These are phyloP conservation scores for Macropodus opercularis DNA, from an alignment of 2,797 vertebrate species.

Conservation along the genomic window DNA sequence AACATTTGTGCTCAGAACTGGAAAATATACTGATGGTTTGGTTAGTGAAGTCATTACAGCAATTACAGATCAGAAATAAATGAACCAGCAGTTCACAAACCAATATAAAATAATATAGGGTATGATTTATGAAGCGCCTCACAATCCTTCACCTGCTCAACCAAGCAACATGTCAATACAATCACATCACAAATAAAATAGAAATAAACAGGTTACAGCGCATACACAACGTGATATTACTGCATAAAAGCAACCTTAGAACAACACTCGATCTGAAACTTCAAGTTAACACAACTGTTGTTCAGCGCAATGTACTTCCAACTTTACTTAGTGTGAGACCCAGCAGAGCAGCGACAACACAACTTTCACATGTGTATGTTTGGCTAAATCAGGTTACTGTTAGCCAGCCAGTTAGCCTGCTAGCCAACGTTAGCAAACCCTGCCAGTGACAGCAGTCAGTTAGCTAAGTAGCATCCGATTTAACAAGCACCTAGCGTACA, in stretches of 20 bases:
- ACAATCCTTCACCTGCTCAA: conserved; percentile 11
- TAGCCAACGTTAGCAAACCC: conserved; percentile 7
- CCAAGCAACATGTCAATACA: conserved; percentile 5
- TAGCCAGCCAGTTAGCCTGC: conserved; percentile 27
- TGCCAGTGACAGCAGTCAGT: background rate
- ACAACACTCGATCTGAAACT: background rate
- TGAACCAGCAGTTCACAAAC: no score
- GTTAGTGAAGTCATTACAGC: no score
- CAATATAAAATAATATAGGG: no score
- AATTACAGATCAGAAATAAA: no score
- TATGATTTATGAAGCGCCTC: no score
- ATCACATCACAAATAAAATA: no score
- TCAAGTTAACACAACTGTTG: background rate
- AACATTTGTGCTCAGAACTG: no score
- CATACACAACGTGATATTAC: background rate
- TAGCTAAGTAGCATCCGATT: background rate
- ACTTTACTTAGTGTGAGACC: no score
- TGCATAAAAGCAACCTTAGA: background rate
- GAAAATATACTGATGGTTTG: no score
- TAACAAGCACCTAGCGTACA: background rate
- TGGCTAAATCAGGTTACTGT: background rate
- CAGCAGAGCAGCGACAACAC: no score
- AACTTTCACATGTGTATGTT: rapidly evolving
- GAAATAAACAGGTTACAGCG: no score
- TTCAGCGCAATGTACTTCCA: background rate